Conservation (phyloP, 2,113 vertebrate species). For the Pelmatolapia mariae region DNA sequence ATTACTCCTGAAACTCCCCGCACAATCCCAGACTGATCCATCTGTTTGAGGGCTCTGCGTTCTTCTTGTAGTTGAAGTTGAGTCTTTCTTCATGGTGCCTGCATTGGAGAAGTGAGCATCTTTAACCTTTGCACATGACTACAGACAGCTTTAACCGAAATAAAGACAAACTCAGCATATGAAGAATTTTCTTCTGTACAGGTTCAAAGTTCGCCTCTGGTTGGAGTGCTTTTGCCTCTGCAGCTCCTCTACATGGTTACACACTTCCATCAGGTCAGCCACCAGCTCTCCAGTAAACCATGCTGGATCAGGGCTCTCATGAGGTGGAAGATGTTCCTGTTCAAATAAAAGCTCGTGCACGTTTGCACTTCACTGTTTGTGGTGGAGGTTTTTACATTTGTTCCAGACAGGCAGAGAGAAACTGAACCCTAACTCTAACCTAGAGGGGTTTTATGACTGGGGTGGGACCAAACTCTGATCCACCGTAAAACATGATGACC, state of each 20-base stretch:
- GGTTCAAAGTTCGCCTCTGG: not conserved
- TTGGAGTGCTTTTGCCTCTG: not conserved
- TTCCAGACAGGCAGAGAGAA: not conserved
- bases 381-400: not conserved
- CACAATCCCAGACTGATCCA: not conserved
- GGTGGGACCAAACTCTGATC: not conserved
- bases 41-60: not conserved
- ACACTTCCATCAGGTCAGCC: fast-evolving
- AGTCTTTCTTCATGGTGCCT: not conserved
- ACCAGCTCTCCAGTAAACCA: not conserved
- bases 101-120: not conserved
- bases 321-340: not conserved
- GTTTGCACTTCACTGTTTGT: not conserved
- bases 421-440: not conserved
- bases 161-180: not conserved
- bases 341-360: not conserved
- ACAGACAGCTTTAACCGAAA: not conserved
- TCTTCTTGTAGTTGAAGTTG: not conserved
- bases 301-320: not conserved
- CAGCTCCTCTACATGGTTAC: not conserved
- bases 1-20: not conserved
- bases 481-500: not conserved
- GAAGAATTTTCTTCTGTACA: not conserved
- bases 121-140: not conserved
- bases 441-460: not conserved